phyloP scores from a whole-genome alignment of 1,140 invertebrate species.

The Venustaconcha ellipsiformis region DNA sequence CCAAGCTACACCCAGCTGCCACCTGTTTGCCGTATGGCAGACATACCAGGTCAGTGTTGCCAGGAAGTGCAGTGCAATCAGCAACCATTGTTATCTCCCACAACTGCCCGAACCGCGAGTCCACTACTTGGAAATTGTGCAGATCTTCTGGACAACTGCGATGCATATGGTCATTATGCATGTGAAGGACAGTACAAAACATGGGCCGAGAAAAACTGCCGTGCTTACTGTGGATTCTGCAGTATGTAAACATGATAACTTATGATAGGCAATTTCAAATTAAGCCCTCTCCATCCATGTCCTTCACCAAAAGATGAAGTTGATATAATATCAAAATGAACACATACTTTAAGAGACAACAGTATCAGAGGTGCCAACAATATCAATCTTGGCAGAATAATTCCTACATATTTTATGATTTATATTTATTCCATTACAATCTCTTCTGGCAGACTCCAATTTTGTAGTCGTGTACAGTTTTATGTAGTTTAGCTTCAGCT shows the following conservation, averaged over 20 bases:
- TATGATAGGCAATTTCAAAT: too few relatives aligned
- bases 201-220: constrained; percentile 54
- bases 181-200: constrained; percentile 34
- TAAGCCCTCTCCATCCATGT: not conserved
- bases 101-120: constrained; percentile 13
- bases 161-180: constrained; percentile 26
- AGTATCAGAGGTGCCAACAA: not conserved
- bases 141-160: constrained; percentile 35
- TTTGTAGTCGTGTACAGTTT: not conserved
- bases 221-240: constrained; percentile 47
- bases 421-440: too few relatives aligned
- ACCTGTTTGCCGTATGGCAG: constrained; percentile 32
- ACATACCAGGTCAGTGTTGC: constrained; percentile 47
- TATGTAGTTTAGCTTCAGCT: too few relatives aligned
- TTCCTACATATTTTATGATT: not conserved
- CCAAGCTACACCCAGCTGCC: constrained; percentile 44
- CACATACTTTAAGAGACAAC: not conserved
- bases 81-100: constrained; percentile 10
- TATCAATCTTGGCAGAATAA: too few relatives aligned
- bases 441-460: not conserved
- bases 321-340: not conserved
- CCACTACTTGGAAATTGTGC: constrained; percentile 12
- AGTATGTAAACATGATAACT: constrained; percentile 28
- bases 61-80: constrained; percentile 35
- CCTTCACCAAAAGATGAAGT: not conserved